phyloP scores from a whole-genome alignment of 1,140 invertebrate species.

The Drosophila lowei region DNA sequence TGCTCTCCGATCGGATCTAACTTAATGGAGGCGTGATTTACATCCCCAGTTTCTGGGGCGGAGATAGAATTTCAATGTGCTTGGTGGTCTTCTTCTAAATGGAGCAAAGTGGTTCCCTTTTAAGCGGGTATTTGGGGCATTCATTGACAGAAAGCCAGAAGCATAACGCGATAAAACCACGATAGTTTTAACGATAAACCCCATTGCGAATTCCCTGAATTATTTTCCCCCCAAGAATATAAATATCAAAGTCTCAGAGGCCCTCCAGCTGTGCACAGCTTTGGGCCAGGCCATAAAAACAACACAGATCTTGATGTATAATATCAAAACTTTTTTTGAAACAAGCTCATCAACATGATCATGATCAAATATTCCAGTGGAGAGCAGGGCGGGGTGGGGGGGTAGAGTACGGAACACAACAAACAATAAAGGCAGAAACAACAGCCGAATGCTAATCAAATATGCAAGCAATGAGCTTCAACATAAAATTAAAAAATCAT shows the following conservation, averaged over 20 bases:
- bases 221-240: too few species aligned
- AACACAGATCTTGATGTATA: conserved; percentile 41
- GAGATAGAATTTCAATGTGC: conserved; percentile 25
- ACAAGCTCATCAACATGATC: conserved; percentile 46
- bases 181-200: background rate
- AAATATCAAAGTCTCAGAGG: too few species aligned
- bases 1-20: conserved; percentile 4
- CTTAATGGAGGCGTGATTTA: conserved; percentile 34
- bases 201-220: conserved; percentile 1
- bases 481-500: conserved; percentile 82
- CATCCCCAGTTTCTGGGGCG: conserved; percentile 6
- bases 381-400: too few species aligned
- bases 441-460: conserved; percentile 60
- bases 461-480: conserved; percentile 79
- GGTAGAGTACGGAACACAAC: conserved; percentile 14
- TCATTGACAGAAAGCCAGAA: conserved; percentile 12
- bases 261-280: conserved; percentile 43
- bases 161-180: background rate
- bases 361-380: conserved; percentile 24
- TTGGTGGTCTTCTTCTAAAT: background rate
- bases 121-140: conserved; percentile 15
- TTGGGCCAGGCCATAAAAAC: conserved; percentile 8
- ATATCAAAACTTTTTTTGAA: conserved; percentile 51
- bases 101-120: conserved; percentile 1
- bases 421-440: conserved; percentile 40